A percentile compares a stretch with the other conserved stretches of the same genome.
These are phyloP conservation scores for Eremobia ochroleuca DNA, from an alignment of 2,888 invertebrate species.

Conservation along the genomic window DNA sequence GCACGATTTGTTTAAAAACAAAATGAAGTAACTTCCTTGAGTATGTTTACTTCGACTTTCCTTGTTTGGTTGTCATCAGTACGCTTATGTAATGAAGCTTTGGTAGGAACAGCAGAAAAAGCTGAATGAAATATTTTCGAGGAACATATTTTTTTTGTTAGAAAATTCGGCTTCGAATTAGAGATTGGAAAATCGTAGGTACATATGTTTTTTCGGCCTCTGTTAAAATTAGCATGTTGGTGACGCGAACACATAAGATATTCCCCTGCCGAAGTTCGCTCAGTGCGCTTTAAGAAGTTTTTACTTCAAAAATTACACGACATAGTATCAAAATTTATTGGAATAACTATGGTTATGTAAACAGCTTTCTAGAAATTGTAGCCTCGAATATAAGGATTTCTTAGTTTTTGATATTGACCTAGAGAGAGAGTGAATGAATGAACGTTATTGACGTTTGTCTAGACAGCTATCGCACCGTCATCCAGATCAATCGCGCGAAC, in stretches of 20 bases:
- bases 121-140: not conserved
- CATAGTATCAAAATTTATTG: too few species aligned
- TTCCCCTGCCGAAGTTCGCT: too few species aligned
- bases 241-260: too few species aligned
- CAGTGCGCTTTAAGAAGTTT: too few species aligned
- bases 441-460: not conserved
- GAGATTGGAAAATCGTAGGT: not conserved
- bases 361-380: not conserved
- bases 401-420: not conserved
- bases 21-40: conserved; percentile 19
- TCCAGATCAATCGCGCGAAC: too few species aligned
- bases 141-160: not conserved
- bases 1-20: conserved; percentile 27
- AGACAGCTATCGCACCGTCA: too few species aligned
- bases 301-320: too few species aligned
- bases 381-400: not conserved
- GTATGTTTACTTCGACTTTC: conserved; percentile 79
- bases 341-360: not conserved
- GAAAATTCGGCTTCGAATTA: not conserved
- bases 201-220: not conserved
- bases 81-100: conserved; percentile 73
- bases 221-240: too few species aligned
- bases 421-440: not conserved
- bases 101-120: conserved; percentile 70
- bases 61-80: conserved; percentile 81